Conservation (phyloP, 2,888 invertebrate genomes). For the Drosophila ustulata region DNA sequence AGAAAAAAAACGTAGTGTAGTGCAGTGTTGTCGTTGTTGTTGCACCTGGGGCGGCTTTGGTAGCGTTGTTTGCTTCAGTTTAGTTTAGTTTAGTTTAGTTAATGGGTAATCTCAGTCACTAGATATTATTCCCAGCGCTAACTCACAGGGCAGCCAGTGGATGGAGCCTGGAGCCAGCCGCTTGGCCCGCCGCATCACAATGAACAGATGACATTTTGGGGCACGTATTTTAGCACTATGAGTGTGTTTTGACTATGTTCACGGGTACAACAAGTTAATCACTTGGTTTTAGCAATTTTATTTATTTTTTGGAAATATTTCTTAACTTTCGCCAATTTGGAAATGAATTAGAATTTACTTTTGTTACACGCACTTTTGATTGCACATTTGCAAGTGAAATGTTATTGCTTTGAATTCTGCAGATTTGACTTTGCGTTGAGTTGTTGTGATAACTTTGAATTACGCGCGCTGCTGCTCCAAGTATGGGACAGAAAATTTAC, state of each 20-base stretch:
- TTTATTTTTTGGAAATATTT: slow-evolving; percentile 20
- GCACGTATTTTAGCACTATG: neutral
- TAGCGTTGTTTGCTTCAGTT: neutral
- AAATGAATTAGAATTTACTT: slow-evolving; percentile 10
- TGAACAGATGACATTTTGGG: slow-evolving; percentile 59
- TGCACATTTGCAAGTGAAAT: slow-evolving; percentile 31
- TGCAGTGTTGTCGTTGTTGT: slow-evolving; percentile 32
- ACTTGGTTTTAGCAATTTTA: slow-evolving; percentile 16
- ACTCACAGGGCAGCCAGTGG: slow-evolving; percentile 60
- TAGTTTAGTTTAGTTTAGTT: slow-evolving; percentile 29
- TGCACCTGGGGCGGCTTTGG: slow-evolving; percentile 8
- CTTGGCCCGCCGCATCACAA: slow-evolving; percentile 65
- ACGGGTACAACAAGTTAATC: slow-evolving; percentile 3
- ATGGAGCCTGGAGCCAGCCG: slow-evolving; percentile 56
- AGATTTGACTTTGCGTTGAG: slow-evolving; percentile 3
- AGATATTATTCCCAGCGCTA: slow-evolving; percentile 42
- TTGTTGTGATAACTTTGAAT: slow-evolving; percentile 69
- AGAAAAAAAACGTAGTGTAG: slow-evolving; percentile 15
- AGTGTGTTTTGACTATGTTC: slow-evolving; percentile 16
- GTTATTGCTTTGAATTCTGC: slow-evolving; percentile 31
- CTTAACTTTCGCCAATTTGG: slow-evolving; percentile 35
- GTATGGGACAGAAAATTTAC: slow-evolving; percentile 64
- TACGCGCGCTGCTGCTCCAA: slow-evolving; percentile 69
- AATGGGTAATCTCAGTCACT: slow-evolving; percentile 50
- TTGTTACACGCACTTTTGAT: slow-evolving; percentile 36